Evolutionary conservation across 2,113 vertebrate species (phyloP).

Genomic region (Chascanopsetta lugubris): DNA sequence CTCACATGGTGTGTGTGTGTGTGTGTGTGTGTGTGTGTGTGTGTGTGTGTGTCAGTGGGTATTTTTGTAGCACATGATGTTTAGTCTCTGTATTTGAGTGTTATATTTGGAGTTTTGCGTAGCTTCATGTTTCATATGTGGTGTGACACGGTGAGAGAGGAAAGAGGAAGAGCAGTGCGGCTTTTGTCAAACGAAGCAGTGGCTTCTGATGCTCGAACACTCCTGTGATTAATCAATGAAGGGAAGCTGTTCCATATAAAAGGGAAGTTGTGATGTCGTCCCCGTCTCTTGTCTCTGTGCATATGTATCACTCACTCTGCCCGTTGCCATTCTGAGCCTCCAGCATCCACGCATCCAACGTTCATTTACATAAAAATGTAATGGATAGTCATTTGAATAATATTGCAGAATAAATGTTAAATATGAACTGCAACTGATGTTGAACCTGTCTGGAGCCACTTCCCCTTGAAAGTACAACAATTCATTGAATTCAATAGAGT

Average conservation of each 20-base stretch:
- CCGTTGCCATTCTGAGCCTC: no score
- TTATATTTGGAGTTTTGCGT: background rate
- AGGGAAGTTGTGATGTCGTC: background rate
- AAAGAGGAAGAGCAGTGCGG: background rate
- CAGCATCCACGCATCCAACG: no score
- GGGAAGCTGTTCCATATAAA: background rate
- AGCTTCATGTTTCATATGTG: background rate
- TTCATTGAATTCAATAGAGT: no score
- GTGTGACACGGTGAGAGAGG: background rate
- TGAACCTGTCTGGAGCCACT: no score
- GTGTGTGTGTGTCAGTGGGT: background rate
- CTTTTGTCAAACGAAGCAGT: background rate
- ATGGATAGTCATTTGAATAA: no score
- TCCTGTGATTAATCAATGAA: background rate
- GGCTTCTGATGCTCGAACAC: background rate
- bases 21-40: background rate
- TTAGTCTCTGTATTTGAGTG: background rate
- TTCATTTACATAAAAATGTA: no score
- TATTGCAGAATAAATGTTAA: no score
- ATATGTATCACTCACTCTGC: background rate
- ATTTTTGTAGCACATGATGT: background rate
- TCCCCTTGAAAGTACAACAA: no score
- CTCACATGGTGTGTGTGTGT: constrained; percentile 10
- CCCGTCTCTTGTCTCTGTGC: background rate
- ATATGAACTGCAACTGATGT: no score